Evolutionary conservation across 2,888 invertebrate species (phyloP).

Genomic region (Drosophila gaucha): DNA sequence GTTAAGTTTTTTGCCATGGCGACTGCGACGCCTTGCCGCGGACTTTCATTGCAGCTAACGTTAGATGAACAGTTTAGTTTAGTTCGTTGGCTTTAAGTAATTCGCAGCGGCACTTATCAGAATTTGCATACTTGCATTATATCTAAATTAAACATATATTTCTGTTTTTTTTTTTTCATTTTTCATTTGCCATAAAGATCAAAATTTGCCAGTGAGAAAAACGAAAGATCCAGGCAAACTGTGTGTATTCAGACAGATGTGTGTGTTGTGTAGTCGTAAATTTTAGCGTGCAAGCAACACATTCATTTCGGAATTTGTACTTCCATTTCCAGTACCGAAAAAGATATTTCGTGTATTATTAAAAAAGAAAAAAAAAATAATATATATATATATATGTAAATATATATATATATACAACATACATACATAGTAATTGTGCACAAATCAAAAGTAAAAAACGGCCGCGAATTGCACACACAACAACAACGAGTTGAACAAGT

Average conservation of each 20-base stretch:
- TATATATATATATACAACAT: constrained; percentile 10
- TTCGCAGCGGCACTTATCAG: constrained; percentile 35
- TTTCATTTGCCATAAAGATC: constrained; percentile 24
- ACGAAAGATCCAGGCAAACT: constrained; percentile 52
- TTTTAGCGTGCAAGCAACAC: constrained; percentile 53
- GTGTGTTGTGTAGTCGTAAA: constrained; percentile 49
- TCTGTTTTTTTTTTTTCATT: constrained; percentile 17
- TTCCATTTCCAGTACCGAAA: constrained; percentile 36
- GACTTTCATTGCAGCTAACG: constrained; percentile 57
- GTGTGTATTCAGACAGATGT: constrained; percentile 54
- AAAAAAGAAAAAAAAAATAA: constrained; percentile 18
- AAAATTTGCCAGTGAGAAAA: constrained; percentile 23
- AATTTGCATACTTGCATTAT: constrained; percentile 37
- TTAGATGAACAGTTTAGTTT: constrained; percentile 44
- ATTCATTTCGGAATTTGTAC: constrained; percentile 52
- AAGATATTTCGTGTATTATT: constrained; percentile 48
- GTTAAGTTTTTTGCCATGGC: constrained; percentile 60
- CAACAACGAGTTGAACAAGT: constrained; percentile 60
- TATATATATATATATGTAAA: constrained; percentile 13
- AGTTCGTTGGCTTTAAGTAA: constrained; percentile 58
- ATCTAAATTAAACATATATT: constrained; percentile 20
- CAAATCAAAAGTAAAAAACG: constrained; percentile 47
- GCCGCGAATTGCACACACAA: constrained; percentile 26
- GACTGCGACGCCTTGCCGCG: constrained; percentile 32
- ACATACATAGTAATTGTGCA: constrained; percentile 26